Evolutionary conservation across 2,113 vertebrate species (phyloP).

Genomic region (Saccopteryx bilineata): DNA sequence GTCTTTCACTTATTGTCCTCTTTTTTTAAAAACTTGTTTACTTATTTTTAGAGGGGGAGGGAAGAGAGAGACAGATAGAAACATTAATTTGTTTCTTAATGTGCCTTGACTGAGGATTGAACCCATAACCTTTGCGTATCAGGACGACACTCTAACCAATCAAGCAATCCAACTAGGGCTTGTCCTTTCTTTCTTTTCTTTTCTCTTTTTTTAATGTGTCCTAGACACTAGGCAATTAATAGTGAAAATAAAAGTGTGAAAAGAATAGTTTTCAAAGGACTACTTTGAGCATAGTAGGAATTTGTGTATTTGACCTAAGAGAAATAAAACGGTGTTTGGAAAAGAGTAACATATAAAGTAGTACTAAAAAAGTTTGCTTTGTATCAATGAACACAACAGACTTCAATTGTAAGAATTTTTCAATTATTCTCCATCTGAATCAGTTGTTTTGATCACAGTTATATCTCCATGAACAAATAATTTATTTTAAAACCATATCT

Average conservation of each 20-base stretch:
- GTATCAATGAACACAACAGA: background rate
- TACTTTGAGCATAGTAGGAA: background rate
- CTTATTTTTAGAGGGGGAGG: no score
- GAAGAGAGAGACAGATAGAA: no score
- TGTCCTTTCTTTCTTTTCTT: no score
- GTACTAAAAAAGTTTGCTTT: slow-evolving; percentile 37
- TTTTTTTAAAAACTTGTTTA: background rate
- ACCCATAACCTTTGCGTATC: no score
- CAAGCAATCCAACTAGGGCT: no score
- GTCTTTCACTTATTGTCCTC: background rate
- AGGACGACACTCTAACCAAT: no score
- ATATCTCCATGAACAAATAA: background rate
- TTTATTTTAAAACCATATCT: slow-evolving; percentile 7
- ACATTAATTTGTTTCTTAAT: no score
- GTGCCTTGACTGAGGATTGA: no score
- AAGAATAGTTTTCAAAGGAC: slow-evolving; percentile 44
- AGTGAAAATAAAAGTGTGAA: slow-evolving; percentile 4
- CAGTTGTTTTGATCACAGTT: slow-evolving; percentile 40
- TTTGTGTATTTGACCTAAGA: background rate
- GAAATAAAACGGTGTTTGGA: slow-evolving; percentile 13
- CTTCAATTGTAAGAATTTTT: background rate
- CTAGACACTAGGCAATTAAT: slow-evolving; percentile 12
- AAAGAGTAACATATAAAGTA: slow-evolving; percentile 6
- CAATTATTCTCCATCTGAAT: background rate
- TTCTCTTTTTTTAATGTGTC: background rate